These are phyloP conservation scores for Nymphalis io DNA, from an alignment of 1,140 invertebrate species.

Conservation along the genomic window DNA sequence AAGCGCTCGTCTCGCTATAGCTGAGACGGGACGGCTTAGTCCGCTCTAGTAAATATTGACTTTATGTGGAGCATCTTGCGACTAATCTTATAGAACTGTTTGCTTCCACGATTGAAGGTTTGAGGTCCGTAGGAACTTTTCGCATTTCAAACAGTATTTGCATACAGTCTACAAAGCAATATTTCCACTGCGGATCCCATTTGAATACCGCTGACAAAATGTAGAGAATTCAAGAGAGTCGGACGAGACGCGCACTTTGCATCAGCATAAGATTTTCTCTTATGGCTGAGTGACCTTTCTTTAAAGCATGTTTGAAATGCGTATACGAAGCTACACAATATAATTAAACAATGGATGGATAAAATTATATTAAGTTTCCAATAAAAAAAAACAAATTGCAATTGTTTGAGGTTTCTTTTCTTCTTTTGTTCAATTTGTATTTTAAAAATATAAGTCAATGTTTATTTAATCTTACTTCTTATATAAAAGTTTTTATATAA, in stretches of 20 bases:
- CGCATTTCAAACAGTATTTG: slow-evolving; percentile 37
- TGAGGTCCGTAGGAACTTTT: slow-evolving; percentile 39
- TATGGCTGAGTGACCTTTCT: not conserved
- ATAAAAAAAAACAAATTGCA: no score
- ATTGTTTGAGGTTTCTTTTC: no score
- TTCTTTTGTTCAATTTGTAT: no score
- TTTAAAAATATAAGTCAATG: no score
- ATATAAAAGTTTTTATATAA: no score
- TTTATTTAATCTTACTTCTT: no score
- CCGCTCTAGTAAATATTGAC: slow-evolving; percentile 38
- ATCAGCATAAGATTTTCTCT: not conserved
- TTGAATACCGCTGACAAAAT: slow-evolving; percentile 39
- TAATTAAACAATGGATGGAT: no score
- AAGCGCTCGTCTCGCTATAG: slow-evolving; percentile 26
- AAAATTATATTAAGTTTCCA: no score
- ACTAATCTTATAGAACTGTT: slow-evolving; percentile 41
- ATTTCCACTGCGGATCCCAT: slow-evolving; percentile 24
- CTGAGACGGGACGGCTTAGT: slow-evolving; percentile 27
- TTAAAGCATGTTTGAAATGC: not conserved
- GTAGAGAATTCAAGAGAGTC: slow-evolving; percentile 12
- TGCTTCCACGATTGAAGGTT: slow-evolving; percentile 39
- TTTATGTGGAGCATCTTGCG: slow-evolving; percentile 30
- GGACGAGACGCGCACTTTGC: slow-evolving; percentile 7
- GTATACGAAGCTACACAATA: no score
- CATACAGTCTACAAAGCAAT: slow-evolving; percentile 25